These are phyloP conservation scores for Glyphotaelius pellucidus DNA, from an alignment of 2,888 invertebrate species.

Conservation along the genomic window DNA sequence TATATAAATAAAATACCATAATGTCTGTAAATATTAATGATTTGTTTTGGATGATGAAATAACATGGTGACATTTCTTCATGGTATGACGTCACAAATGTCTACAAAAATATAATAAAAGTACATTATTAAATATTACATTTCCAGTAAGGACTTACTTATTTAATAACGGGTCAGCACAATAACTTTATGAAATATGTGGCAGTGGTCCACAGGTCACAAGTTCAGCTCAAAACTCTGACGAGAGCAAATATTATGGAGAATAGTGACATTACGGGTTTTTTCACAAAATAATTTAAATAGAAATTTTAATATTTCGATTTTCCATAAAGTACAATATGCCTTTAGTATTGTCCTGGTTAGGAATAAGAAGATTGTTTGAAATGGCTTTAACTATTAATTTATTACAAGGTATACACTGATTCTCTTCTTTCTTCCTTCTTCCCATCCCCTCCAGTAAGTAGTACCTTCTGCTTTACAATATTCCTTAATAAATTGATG, in stretches of 20 bases:
- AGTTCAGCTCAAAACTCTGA: neutral
- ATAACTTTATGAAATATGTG: neutral
- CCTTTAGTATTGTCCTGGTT: neutral
- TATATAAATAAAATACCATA: neutral
- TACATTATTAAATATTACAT: neutral
- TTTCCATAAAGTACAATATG: neutral
- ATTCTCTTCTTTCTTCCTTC: neutral
- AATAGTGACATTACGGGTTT: no score
- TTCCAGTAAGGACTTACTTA: neutral
- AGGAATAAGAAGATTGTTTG: neutral
- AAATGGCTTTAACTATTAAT: neutral
- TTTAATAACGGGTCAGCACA: neutral
- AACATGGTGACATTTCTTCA: conserved; percentile 35
- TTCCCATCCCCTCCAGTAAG: neutral
- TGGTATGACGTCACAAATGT: neutral
- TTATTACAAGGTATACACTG: neutral
- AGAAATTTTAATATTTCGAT: no score
- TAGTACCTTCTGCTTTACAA: neutral
- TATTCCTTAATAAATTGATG: neutral
- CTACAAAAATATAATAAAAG: neutral
- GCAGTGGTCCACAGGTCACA: neutral
- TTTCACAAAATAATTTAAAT: no score
- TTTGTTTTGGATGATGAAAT: conserved; percentile 41
- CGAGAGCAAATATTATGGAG: neutral
- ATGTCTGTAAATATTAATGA: conserved; percentile 6